Percentiles rank a stretch among this genome's conserved stretches.
These are phyloP conservation scores for Sclerodermus sp. DNA, from an alignment of 2,888 invertebrate genomes.

Conservation along the genomic window DNA sequence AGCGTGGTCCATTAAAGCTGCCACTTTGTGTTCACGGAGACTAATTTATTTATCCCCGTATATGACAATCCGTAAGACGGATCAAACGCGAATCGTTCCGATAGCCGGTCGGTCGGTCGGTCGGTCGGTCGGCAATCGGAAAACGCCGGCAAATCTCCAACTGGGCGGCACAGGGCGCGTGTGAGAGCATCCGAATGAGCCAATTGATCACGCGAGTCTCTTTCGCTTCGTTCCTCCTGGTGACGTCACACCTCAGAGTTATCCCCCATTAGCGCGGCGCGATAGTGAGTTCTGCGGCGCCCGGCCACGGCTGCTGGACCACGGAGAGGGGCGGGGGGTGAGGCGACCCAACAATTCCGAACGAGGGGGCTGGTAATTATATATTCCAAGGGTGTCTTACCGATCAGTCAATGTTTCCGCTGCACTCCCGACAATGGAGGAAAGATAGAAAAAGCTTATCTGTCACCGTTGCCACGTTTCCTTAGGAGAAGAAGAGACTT, in stretches of 20 bases:
- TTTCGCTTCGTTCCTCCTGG: slow-evolving; percentile 33
- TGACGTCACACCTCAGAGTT: slow-evolving; percentile 50
- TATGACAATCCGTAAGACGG: slow-evolving; percentile 50
- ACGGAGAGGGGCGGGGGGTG: slow-evolving; percentile 4
- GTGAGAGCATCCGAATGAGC: slow-evolving; percentile 55
- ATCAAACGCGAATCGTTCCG: slow-evolving; percentile 31
- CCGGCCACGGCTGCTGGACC: too few relatives aligned
- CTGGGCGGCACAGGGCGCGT: slow-evolving; percentile 48
- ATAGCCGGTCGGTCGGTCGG: too few relatives aligned
- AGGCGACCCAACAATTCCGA: slow-evolving; percentile 7
- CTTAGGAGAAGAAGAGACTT: slow-evolving; percentile 44
- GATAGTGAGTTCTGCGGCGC: slow-evolving; percentile 33
- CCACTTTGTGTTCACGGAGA: slow-evolving; percentile 16
- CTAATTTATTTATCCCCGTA: slow-evolving; percentile 51
- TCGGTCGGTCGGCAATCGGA: too few relatives aligned
- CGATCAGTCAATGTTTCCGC: slow-evolving; percentile 59
- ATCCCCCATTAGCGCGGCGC: slow-evolving; percentile 51
- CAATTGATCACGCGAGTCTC: slow-evolving; percentile 50
- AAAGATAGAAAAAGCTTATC: slow-evolving; percentile 57
- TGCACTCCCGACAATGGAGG: slow-evolving; percentile 52
- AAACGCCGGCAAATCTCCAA: slow-evolving; percentile 9
- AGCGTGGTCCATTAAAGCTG: slow-evolving; percentile 29
- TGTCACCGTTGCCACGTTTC: slow-evolving; percentile 49
- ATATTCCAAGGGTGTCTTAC: slow-evolving; percentile 56
- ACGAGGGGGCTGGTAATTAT: slow-evolving; percentile 48